Base-by-base conservation (phyloP, 2,113 vertebrate species). In the Vidua macroura region DNA sequence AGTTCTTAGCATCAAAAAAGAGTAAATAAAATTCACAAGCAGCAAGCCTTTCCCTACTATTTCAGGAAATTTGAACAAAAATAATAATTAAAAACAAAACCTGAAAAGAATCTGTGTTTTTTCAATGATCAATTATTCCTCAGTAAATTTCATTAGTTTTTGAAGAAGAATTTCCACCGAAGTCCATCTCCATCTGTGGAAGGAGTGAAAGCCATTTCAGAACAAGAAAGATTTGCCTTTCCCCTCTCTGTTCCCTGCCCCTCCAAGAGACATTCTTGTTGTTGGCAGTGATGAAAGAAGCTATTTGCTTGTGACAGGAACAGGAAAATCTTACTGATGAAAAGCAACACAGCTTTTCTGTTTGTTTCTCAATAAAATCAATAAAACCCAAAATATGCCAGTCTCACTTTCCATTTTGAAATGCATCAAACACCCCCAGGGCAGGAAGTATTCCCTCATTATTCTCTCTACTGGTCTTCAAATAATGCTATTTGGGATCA, bases 401-500 rank as follows among this genome's bases (percentile, higher is more conserved):
- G 75, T 88, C 92, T 92, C 79, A 70, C 72, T 96, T 88, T 70
- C 95, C 75, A 46, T 86, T 90, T 63, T 74, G 90, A 94, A 93
- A 86, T 3, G 4, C 79, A 68, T 30, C 5, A 60, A 88, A 59
- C 76, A 88, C 72, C 87, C 88, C 78, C 80, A 86, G 94, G 90
- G 88, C 90, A 94, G 72, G n/a, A n/a, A n/a, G n/a, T n/a, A 92
- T 55, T 86, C 79, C 59, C 74, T 79, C 94, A 95, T 95, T 92
- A 92, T 90, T 77, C 85, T 92, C 82, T 70, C 87, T 70, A 60
- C 55, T 88, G 66, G 75, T 74, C 56, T 88, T 90, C 88, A 95
- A 83, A 93, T 75, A 78, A 72, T 77, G 85, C 58, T 86, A 43
- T 93, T 92, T 88, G 79, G 74, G 83, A 92, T 92, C 95, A 90